Conservation (phyloP, 2,888 invertebrate species). For the Heliconius ethilla region DNA sequence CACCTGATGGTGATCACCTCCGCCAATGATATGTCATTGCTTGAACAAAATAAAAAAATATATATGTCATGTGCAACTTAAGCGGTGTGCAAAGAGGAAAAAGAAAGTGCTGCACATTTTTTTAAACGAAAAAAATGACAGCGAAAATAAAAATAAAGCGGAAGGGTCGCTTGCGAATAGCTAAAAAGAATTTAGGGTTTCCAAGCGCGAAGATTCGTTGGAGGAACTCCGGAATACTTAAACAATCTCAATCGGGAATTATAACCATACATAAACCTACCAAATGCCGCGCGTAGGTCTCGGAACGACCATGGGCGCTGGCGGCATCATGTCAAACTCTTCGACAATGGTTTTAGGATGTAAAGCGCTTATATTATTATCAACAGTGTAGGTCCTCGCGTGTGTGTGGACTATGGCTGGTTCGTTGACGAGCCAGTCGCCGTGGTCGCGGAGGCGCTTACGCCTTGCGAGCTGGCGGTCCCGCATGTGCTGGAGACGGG, state of each 20-base stretch:
- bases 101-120: slow-evolving; percentile 35
- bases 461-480: slow-evolving; percentile 72
- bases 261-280: slow-evolving; percentile 42
- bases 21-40: slow-evolving; percentile 16
- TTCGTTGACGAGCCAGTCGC: slow-evolving; percentile 71
- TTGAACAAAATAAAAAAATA: slow-evolving; percentile 13
- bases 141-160: slow-evolving; percentile 26
- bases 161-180: slow-evolving; percentile 42
- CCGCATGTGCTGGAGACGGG: slow-evolving; percentile 67
- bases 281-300: slow-evolving; percentile 54
- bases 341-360: slow-evolving; percentile 84
- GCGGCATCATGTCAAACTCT: slow-evolving; percentile 73
- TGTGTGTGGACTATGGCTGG: slow-evolving; percentile 74
- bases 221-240: slow-evolving; percentile 46
- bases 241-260: slow-evolving; percentile 32
- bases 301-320: slow-evolving; percentile 54
- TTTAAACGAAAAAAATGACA: slow-evolving; percentile 36
- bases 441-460: slow-evolving; percentile 57
- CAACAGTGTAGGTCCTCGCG: slow-evolving; percentile 78
- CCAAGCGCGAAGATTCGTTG: slow-evolving; percentile 44
- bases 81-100: neutral
- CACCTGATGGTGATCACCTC: no score
- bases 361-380: slow-evolving; percentile 78
- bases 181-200: slow-evolving; percentile 46
- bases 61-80: neutral